Conservation (phyloP, 2,888 invertebrate species). For the Orthosia cruda region DNA sequence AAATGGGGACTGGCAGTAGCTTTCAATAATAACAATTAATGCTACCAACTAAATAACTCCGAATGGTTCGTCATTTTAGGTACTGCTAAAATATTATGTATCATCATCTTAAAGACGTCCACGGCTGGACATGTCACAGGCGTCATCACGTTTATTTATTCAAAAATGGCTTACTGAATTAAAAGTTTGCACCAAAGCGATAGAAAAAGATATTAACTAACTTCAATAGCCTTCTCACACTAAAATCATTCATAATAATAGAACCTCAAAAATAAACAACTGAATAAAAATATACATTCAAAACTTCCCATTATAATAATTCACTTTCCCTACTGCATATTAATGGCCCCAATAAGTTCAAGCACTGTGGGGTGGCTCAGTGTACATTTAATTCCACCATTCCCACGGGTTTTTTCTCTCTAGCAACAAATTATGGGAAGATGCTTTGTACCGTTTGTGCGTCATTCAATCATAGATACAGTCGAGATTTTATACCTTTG, state of each 20-base stretch:
- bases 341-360: conserved; percentile 76
- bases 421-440: conserved; percentile 70
- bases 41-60: no score
- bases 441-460: conserved; percentile 45
- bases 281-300: conserved; percentile 32
- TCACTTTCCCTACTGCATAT: conserved; percentile 57
- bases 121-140: no score
- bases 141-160: no score
- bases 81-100: no score
- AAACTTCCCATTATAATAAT: conserved; percentile 45
- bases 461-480: conserved; percentile 49
- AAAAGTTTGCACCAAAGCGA: no score
- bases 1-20: no score
- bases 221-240: not conserved
- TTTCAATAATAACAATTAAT: no score
- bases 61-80: no score
- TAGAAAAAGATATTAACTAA: no score
- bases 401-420: conserved; percentile 76
- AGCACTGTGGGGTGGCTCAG: conserved; percentile 73
- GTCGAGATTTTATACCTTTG: no score
- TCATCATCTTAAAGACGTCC: no score
- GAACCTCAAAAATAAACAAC: not conserved
- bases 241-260: not conserved
- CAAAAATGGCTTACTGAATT: no score
- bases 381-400: conserved; percentile 80